phyloP scores from a whole-genome alignment of 2,888 invertebrate species.

The Dolichopus griseipennis region DNA sequence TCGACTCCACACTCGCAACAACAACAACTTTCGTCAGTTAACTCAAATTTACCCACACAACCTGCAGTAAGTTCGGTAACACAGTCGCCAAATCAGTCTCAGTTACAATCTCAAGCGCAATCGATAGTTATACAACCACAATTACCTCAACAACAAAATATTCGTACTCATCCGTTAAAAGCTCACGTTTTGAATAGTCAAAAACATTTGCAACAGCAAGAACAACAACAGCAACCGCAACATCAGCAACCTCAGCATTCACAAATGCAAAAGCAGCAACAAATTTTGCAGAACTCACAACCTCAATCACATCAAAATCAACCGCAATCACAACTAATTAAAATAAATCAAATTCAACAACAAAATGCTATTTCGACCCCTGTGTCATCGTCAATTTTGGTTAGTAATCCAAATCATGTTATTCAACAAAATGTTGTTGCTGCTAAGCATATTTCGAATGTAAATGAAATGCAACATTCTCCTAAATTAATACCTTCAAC shows the following conservation, averaged over 20 bases:
- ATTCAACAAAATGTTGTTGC: slow-evolving; percentile 29
- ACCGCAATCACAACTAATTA: slow-evolving; percentile 15
- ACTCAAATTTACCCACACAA: slow-evolving; percentile 44
- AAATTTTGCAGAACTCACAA: not conserved
- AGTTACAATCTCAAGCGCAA: slow-evolving; percentile 28
- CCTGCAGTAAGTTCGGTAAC: slow-evolving; percentile 27
- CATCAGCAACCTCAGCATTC: slow-evolving; percentile 16
- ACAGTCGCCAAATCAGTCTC: not conserved
- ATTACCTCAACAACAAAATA: slow-evolving; percentile 39
- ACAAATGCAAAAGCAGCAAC: slow-evolving; percentile 19
- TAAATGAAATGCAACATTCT: slow-evolving; percentile 17
- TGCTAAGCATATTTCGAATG: slow-evolving; percentile 20
- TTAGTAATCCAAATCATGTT: slow-evolving; percentile 32
- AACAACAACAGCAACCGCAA: slow-evolving; percentile 26
- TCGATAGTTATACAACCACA: slow-evolving; percentile 33
- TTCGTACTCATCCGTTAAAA: slow-evolving; percentile 50
- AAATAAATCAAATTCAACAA: slow-evolving; percentile 24
- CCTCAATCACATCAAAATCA: slow-evolving; percentile 17
- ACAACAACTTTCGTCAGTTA: slow-evolving; percentile 41
- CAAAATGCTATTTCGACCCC: slow-evolving; percentile 19
- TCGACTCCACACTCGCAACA: slow-evolving; percentile 27
- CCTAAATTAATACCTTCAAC: slow-evolving; percentile 23
- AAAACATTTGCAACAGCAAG: slow-evolving; percentile 29
- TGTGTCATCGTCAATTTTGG: slow-evolving; percentile 29
- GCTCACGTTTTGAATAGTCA: slow-evolving; percentile 54